Conservation (phyloP, 2,797 vertebrate species). For the Neopelma chrysocephalum region DNA sequence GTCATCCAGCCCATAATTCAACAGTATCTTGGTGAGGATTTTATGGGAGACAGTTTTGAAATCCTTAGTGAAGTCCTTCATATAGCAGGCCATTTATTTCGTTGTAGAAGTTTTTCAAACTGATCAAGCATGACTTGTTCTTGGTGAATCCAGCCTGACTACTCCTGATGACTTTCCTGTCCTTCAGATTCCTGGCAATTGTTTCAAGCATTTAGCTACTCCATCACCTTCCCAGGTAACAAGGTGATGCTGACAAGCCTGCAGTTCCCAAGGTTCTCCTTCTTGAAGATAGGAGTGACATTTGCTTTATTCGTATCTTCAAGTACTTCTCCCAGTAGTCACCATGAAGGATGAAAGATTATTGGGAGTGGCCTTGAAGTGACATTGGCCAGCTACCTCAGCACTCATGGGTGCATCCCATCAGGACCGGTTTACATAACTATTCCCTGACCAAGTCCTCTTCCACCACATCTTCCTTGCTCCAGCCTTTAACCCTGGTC, state of each 20-base stretch:
- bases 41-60: neutral
- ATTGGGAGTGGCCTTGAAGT: neutral
- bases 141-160: neutral
- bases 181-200: neutral
- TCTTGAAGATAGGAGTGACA: neutral
- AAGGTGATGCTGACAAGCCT: neutral
- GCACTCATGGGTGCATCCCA: accelerated
- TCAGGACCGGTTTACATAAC: neutral
- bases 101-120: neutral
- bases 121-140: neutral
- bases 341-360: neutral
- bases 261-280: neutral
- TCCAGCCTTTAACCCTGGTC: neutral
- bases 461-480: neutral
- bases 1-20: neutral
- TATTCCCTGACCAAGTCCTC: neutral
- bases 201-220: neutral
- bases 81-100: neutral
- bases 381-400: neutral
- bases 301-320: neutral
- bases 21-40: neutral
- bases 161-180: neutral
- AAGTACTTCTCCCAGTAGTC: neutral
- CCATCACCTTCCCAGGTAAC: neutral
- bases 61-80: neutral